Conservation (phyloP, 2,888 invertebrate genomes). For the Laspeyria flexula region DNA sequence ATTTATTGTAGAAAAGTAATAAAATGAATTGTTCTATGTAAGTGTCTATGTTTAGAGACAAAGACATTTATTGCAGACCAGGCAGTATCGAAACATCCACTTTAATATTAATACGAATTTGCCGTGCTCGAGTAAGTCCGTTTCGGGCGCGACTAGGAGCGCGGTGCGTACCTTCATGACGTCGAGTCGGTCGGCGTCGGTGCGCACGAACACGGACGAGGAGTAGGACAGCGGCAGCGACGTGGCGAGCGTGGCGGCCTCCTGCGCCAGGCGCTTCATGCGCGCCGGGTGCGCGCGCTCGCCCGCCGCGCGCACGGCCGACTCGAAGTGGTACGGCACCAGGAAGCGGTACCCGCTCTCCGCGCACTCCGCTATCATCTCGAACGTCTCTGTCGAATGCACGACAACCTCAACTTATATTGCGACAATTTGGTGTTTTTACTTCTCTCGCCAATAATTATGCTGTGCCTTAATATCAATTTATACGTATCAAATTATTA, state of each 20-base stretch:
- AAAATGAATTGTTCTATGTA: too few relatives aligned
- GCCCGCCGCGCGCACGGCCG: constrained; percentile 93
- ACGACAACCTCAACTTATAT: neutral
- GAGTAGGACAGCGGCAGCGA: constrained; percentile 96
- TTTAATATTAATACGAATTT: too few relatives aligned
- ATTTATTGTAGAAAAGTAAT: too few relatives aligned
- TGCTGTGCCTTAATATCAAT: too few relatives aligned
- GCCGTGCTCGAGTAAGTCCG: too few relatives aligned
- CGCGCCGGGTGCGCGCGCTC: constrained; percentile 94
- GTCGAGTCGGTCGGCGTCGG: constrained; percentile 97
- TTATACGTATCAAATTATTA: too few relatives aligned
- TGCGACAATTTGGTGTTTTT: too few relatives aligned
- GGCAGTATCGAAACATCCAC: too few relatives aligned
- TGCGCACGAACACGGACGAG: constrained; percentile 97
- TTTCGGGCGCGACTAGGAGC: too few relatives aligned
- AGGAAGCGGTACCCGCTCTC: constrained; percentile 93
- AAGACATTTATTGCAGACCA: too few relatives aligned
- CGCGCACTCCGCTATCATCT: constrained; percentile 94
- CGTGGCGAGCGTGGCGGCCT: constrained; percentile 96
- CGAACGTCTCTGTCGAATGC: constrained; percentile 90
- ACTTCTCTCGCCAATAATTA: too few relatives aligned
- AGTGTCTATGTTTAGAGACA: too few relatives aligned
- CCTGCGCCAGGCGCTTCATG: constrained; percentile 96
- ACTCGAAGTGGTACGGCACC: constrained; percentile 96
- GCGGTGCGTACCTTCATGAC: constrained; percentile 94